Percentiles rank a stretch among this genome's conserved stretches.
phyloP scores from a whole-genome alignment of 2,888 invertebrate species.

The Zhuqinia jingwanae region DNA sequence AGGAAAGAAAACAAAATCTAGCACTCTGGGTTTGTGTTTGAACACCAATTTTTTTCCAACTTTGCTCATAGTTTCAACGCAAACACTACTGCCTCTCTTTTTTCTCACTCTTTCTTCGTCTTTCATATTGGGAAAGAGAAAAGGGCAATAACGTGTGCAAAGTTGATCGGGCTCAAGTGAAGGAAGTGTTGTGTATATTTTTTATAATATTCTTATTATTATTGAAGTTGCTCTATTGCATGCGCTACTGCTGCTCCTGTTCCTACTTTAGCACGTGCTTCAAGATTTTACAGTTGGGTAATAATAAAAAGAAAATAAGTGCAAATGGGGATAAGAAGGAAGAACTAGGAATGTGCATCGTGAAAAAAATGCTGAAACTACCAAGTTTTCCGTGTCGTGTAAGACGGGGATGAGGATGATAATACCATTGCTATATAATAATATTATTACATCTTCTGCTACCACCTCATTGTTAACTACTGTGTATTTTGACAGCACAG shows the following conservation, averaged over 20 bases:
- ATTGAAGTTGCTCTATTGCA: slow-evolving; percentile 31
- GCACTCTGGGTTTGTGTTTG: too few relatives aligned
- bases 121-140: not conserved
- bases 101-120: not conserved
- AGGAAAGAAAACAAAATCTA: too few relatives aligned
- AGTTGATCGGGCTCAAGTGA: not conserved
- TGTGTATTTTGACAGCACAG: slow-evolving; percentile 8
- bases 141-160: slow-evolving; percentile 45
- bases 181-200: slow-evolving; percentile 38
- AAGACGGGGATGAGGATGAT: slow-evolving; percentile 2
- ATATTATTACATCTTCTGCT: slow-evolving; percentile 10
- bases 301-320: not conserved
- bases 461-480: not conserved
- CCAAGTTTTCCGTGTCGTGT: not conserved
- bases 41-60: too few relatives aligned
- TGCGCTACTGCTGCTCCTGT: not conserved
- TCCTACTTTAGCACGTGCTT: slow-evolving; percentile 49
- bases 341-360: too few relatives aligned
- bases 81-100: not conserved
- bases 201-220: slow-evolving; percentile 31
- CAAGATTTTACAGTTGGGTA: slow-evolving; percentile 5
- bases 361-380: slow-evolving; percentile 17
- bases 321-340: not conserved
- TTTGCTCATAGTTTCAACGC: not conserved
- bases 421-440: not conserved